Evolutionary conservation across 1,140 invertebrate genomes (phyloP), one percentile per base, ranked within the genome.

Genomic region (Trissolcus basalis): DNA sequence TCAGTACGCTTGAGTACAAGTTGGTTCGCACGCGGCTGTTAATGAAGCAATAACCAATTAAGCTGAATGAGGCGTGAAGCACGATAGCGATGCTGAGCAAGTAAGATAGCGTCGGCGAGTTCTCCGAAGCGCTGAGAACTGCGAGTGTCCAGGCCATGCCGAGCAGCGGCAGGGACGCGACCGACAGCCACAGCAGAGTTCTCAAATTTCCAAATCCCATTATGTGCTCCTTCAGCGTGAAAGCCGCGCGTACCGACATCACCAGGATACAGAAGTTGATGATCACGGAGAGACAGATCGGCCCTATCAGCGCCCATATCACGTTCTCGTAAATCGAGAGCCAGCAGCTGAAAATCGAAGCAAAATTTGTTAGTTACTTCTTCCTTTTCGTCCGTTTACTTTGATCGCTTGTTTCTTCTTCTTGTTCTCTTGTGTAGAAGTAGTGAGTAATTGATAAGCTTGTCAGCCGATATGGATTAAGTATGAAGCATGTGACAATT

Each of bases 261-360:
- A 96, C 91, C 41, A 98, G 91, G 44, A 95, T 93, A 27, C 93
- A 89, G 0, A 98, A 90, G 82, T 95, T 95, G 0, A 93, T 90
- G n/a, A 93, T 83, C 0, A 95, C 93, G 67, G 94, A 91, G 35
- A 92, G 87, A 47, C 92, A 94, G 10, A 96, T 93, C 1, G 96
- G 96, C 7, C 94, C 94, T 74, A 97, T 94, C 56, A 97, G 89
- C 86, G 95, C 94, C 96, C 96, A 97, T 6, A 97, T 93, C 9
- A 97, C 94, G 15, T 93, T 93, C 83, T 97, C 96, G 83, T 97
- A 96, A 8, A 97, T 92, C 0, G 95, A 96, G n/a, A 98, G 89
- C 96, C 96, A 98, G 83, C 96, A 98, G 83, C 96, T 97, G 83
- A 43, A 90, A n/a, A 51, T 27, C 6, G 19, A 27, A 27, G 2